Evolutionary conservation across 2,888 invertebrate genomes (phyloP).

Genomic region (Lathronympha strigana): DNA sequence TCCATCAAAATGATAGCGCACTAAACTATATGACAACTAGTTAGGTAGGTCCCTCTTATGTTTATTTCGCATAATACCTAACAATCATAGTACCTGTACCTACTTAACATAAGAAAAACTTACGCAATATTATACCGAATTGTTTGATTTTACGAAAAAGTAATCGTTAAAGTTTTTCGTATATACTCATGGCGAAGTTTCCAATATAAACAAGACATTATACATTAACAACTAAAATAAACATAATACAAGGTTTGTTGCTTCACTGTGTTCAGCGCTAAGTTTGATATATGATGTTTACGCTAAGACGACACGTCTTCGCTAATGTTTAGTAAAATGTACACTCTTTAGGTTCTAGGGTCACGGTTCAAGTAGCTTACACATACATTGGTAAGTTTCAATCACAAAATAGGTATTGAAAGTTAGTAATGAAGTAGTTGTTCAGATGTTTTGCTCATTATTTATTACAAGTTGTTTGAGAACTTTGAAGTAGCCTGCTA

Average conservation of each 20-base stretch:
- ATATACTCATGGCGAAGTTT: constrained; percentile 6
- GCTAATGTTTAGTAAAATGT: not conserved
- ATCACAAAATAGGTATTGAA: not conserved
- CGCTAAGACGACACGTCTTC: not conserved
- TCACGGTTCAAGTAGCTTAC: not conserved
- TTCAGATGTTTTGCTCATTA: constrained; percentile 18
- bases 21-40: too few relatives aligned
- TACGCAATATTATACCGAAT: not conserved
- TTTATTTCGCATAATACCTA: not conserved
- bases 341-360: not conserved
- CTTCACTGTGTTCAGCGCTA: not conserved
- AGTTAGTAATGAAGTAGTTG: not conserved
- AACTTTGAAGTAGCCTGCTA: not conserved
- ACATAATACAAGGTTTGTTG: not conserved
- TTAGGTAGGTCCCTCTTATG: too few relatives aligned
- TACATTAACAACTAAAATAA: not conserved
- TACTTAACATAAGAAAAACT: not conserved
- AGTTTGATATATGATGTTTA: constrained; percentile 3
- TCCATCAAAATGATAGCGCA: too few relatives aligned
- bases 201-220: constrained; percentile 22
- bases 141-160: constrained; percentile 1
- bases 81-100: not conserved
- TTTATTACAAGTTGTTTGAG: constrained; percentile 14
- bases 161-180: constrained; percentile 10
- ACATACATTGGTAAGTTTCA: not conserved